Base-by-base conservation (phyloP, 2,888 invertebrate genomes). In the Mechanitis messenoides region DNA sequence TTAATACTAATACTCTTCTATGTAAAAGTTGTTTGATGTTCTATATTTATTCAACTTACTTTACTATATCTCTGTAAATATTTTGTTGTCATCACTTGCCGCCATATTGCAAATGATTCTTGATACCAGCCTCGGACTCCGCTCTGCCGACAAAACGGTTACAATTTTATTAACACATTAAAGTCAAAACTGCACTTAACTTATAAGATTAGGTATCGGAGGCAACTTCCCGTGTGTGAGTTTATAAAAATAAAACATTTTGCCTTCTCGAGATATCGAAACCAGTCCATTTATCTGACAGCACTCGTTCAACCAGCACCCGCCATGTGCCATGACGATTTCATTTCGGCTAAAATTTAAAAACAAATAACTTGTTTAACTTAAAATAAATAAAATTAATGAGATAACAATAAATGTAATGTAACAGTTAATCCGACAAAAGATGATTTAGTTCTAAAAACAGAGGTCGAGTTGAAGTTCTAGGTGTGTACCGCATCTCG, bases 121-220 rank as follows among this genome's bases (percentile, higher is more conserved):
- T 71, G 71, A 79, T 76, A 77, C 74, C 72, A 75, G 73, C 73
- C 68, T 71, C 65, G 67, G 68, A 45, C 71, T 73, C 72, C 72
- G 78, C 79, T 84, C 79, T 69, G 81, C 83, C 81, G 84, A 85
- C 87, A 86, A 87, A 87, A 87, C 83, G 85, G 76, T 85, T 85
- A 87, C 86, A 85, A 79, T 87, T 88, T 87, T 87, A 89, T 88
- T 87, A 87, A 87, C 87, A 88, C 88, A 86, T 89, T 85, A 86
- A 87, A 88, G 86, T 87, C 85, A 87, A 86, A 87, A 87, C 85
- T 84, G 88, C 88, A 88, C 81, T 87, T 87, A 87, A 84, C 78
- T 77, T 77, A 76, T 77, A 79, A 84, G 88, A 88, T 88, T 87
- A 62, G 64, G 64, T 66, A 89, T 88, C 88, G 78, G 79, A 74